These are phyloP conservation scores for Burhinus oedicnemus DNA, from an alignment of 2,113 vertebrate genomes.

Conservation along the genomic window DNA sequence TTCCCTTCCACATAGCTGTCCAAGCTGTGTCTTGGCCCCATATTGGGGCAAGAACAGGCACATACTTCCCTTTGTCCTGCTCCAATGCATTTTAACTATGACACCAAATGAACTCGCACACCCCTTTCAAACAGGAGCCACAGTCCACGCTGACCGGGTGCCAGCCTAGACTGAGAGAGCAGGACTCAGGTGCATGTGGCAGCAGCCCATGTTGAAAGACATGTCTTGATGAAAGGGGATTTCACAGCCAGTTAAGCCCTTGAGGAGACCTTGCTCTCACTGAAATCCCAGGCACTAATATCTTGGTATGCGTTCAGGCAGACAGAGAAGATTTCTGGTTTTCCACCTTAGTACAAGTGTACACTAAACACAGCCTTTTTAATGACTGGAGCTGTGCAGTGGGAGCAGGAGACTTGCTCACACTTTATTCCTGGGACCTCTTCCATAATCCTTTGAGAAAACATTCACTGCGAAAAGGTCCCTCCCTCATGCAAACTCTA, in stretches of 20 bases:
- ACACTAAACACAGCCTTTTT: background rate
- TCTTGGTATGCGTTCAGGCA: background rate
- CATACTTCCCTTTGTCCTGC: background rate
- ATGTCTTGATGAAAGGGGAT: background rate
- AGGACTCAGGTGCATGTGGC: rapidly evolving
- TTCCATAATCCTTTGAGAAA: background rate
- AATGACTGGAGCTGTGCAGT: background rate
- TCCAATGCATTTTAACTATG: background rate
- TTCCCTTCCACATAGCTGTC: background rate
- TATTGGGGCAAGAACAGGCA: background rate
- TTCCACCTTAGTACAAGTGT: background rate
- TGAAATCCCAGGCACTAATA: background rate
- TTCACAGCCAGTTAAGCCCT: background rate
- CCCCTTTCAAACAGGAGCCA: background rate
- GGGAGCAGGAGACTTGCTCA: background rate
- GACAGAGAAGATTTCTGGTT: background rate
- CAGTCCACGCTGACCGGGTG: rapidly evolving
- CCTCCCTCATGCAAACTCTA: background rate
- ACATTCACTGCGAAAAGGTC: background rate
- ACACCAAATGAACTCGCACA: background rate
- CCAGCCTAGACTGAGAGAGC: background rate
- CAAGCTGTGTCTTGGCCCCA: background rate
- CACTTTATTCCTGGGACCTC: background rate
- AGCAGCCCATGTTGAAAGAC: background rate
- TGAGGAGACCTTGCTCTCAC: background rate